A percentile compares a stretch with the other conserved stretches of the same genome.
Conservation (phyloP, 2,797 vertebrate species). For the Staurois parvus region DNA sequence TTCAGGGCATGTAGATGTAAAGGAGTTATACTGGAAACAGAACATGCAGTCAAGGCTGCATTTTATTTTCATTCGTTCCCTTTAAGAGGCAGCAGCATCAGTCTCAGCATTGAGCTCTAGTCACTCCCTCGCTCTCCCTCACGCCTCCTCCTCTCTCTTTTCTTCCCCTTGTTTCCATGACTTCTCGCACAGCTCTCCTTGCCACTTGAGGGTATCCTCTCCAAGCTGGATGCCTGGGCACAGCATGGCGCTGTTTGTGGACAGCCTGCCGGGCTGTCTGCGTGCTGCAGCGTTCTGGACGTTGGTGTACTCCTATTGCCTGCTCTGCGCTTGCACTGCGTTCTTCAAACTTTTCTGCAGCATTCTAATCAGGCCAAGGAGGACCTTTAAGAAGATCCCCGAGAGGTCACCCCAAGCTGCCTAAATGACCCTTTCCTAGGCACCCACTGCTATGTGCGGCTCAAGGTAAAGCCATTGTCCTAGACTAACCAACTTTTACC, state of each 20-base stretch:
- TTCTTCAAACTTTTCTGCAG: conserved; percentile 93
- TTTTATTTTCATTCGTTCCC: not conserved
- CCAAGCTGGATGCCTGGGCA: conserved; percentile 32
- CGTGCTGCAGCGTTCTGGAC: conserved; percentile 87
- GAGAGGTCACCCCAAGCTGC: conserved; percentile 88
- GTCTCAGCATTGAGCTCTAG: conserved; percentile 5
- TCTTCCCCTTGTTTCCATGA: conserved; percentile 54
- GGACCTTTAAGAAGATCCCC: conserved; percentile 85
- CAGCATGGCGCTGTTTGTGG: conserved; percentile 25
- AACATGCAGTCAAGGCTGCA: conserved; percentile 20
- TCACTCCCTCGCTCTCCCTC: conserved; percentile 1
- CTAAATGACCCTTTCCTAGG: conserved; percentile 94
- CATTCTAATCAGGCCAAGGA: conserved; percentile 82
- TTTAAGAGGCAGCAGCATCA: conserved; percentile 52
- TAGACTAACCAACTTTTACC: not conserved
- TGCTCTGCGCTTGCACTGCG: conserved; percentile 82
- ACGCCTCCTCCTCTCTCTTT: conserved; percentile 27
- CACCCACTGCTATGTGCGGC: conserved; percentile 95
- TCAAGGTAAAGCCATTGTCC: conserved; percentile 84
- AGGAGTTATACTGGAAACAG: not conserved
- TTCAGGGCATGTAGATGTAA: too few species aligned
- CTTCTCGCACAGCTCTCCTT: conserved; percentile 48
- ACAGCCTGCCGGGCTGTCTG: conserved; percentile 48
- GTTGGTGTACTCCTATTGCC: conserved; percentile 88
- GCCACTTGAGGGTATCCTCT: conserved; percentile 18